Evolutionary conservation across 2,888 invertebrate genomes (phyloP), one percentile per base, ranked within the genome.

Genomic region (Nebria brevicollis): DNA sequence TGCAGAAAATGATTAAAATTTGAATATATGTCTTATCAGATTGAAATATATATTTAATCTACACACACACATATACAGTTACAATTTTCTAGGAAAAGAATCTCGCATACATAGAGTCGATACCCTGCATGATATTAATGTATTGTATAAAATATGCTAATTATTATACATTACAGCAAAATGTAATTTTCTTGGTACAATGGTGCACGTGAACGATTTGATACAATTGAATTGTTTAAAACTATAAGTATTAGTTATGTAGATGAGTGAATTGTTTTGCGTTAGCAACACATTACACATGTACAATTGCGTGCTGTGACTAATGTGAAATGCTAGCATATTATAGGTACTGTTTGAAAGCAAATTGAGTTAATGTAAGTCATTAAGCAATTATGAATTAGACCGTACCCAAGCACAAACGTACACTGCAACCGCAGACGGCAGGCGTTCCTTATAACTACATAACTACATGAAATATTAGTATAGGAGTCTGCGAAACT

Each of bases 321-420:
- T 54, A 54, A 54, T 54, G 54, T 54, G 54, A 13, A 54, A 2
- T 54, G 54, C 54, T 54, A 11, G 54, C 54, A 54, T 54, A 54
- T 54, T 54, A 54, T 54, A 54, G 72, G 65, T 77, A 75, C 68
- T 68, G 15, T 75, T 75, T 64, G 75, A 80, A 80, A 75, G 75
- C 75, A 80, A 80, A 80, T 80, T 80, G 80, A 80, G 75, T 80
- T 80, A 80, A 80, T 80, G 70, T 75, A 54, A 75, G 80, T 80
- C 65, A 70, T 80, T 80, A 80, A 72, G 75, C 80, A 80, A 80
- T 80, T 80, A 75, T 75, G 64, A 68, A 66, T 75, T 70, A 54
- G 54, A 54, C 54, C 54, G 7, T 54, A 11, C 2, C 8, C 13
- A 6, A 34, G 34, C 34, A 54, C 54, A 54, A 54, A 54, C 54